Evolutionary conservation across 2,888 invertebrate genomes (phyloP).

Genomic region (Eupeodes latifasciatus): DNA sequence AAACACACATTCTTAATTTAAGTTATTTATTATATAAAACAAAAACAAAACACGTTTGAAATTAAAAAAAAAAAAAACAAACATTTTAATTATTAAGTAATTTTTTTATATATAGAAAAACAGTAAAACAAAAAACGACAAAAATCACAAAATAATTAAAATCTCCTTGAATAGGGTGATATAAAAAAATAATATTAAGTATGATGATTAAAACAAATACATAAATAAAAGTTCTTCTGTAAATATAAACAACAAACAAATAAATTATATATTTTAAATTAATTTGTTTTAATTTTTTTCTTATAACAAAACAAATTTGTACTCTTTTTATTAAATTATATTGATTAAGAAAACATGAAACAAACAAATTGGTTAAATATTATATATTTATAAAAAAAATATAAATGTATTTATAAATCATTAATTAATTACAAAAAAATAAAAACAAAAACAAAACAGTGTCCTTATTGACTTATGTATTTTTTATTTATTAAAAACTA

Average conservation of each 20-base stretch:
- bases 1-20: slow-evolving; percentile 45
- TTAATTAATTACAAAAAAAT: slow-evolving; percentile 40
- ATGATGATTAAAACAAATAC: slow-evolving; percentile 30
- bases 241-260: slow-evolving; percentile 61
- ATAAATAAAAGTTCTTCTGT: slow-evolving; percentile 57
- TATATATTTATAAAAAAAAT: slow-evolving; percentile 34
- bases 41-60: slow-evolving; percentile 61
- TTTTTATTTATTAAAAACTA: slow-evolving; percentile 47
- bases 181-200: slow-evolving; percentile 61
- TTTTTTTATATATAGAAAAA: slow-evolving; percentile 72
- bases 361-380: slow-evolving; percentile 44
- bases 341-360: slow-evolving; percentile 17
- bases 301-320: slow-evolving; percentile 52
- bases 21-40: slow-evolving; percentile 54
- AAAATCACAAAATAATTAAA: slow-evolving; percentile 60
- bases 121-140: slow-evolving; percentile 42
- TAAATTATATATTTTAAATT: slow-evolving; percentile 8
- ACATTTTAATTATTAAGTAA: slow-evolving; percentile 26
- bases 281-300: slow-evolving; percentile 19
- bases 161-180: slow-evolving; percentile 73
- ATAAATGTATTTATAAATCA: slow-evolving; percentile 36
- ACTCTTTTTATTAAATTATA: slow-evolving; percentile 68
- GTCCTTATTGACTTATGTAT: slow-evolving; percentile 70
- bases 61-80: slow-evolving; percentile 45
- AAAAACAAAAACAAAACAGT: slow-evolving; percentile 53